phyloP scores from a whole-genome alignment of 2,113 vertebrate genomes.

The Phalacrocorax carbo region DNA sequence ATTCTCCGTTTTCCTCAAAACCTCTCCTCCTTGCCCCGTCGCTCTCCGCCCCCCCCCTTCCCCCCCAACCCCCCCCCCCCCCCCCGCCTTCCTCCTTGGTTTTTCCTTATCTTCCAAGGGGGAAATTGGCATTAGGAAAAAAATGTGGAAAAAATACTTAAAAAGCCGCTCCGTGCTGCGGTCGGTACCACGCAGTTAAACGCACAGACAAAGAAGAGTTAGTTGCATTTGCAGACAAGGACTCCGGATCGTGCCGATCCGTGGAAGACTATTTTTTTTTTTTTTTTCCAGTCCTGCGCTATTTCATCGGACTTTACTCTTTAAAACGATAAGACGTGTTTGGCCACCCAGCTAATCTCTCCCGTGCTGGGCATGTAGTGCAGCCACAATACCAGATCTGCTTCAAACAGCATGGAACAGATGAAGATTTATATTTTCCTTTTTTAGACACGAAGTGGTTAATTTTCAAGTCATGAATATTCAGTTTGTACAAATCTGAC shows the following conservation, averaged over 20 bases:
- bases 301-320: conserved; percentile 51
- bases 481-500: conserved; percentile 77
- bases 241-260: conserved; percentile 36
- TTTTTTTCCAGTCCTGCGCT: neutral
- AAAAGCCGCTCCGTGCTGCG: conserved; percentile 1
- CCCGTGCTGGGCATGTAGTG: neutral
- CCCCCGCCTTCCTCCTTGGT: neutral
- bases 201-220: conserved; percentile 78
- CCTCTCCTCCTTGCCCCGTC: conserved; percentile 6
- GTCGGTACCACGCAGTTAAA: conserved; percentile 60
- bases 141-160: conserved; percentile 1
- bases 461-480: conserved; percentile 78
- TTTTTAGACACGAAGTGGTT: conserved; percentile 72
- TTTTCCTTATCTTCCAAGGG: neutral
- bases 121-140: neutral
- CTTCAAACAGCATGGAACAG: neutral
- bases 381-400: neutral
- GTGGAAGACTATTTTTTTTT: neutral
- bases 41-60: neutral
- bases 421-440: neutral
- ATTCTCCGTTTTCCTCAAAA: neutral
- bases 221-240: conserved; percentile 62
- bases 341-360: neutral
- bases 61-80: no score
- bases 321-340: neutral